phyloP scores from a whole-genome alignment of 1,140 invertebrate genomes.

The Drosophila asahinai region DNA sequence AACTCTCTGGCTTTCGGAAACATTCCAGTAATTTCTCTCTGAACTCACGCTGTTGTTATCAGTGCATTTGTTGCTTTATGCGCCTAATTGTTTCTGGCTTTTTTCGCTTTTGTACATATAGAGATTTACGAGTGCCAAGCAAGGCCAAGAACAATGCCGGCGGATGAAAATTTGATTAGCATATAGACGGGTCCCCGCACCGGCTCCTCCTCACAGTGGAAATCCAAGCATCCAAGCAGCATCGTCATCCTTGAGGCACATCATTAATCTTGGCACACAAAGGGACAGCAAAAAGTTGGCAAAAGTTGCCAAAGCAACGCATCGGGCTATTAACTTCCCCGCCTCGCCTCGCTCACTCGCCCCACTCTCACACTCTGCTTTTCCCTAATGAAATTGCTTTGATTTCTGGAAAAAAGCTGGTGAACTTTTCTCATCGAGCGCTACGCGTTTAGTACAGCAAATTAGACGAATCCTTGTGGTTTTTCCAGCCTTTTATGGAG shows the following conservation, averaged over 20 bases:
- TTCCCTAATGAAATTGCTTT: constrained; percentile 75
- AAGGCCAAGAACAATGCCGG: constrained; percentile 34
- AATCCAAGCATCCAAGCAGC: constrained; percentile 15
- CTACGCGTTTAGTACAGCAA: constrained; percentile 19
- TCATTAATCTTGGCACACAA: constrained; percentile 60
- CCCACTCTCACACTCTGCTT: constrained; percentile 18
- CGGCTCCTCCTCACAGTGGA: neutral
- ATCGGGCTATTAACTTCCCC: constrained; percentile 35
- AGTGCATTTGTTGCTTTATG: constrained; percentile 47
- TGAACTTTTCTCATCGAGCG: constrained; percentile 71
- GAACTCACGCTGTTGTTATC: constrained; percentile 29
- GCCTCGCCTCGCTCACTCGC: neutral
- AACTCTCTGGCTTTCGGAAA: neutral
- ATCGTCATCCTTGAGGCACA: constrained; percentile 46
- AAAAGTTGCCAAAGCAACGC: constrained; percentile 57
- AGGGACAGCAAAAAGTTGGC: constrained; percentile 53
- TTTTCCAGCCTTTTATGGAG: constrained; percentile 6
- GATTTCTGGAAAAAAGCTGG: constrained; percentile 50
- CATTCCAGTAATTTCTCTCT: constrained; percentile 30
- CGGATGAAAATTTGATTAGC: constrained; percentile 43
- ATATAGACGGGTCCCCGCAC: constrained; percentile 12
- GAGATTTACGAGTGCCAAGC: constrained; percentile 38
- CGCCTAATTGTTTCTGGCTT: constrained; percentile 41
- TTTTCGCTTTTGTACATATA: constrained; percentile 37
- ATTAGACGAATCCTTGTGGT: constrained; percentile 64